A percentile compares a stretch with the other conserved stretches of the same genome.
Conservation (phyloP, 2,888 invertebrate species). For the Heliconius aoede region DNA sequence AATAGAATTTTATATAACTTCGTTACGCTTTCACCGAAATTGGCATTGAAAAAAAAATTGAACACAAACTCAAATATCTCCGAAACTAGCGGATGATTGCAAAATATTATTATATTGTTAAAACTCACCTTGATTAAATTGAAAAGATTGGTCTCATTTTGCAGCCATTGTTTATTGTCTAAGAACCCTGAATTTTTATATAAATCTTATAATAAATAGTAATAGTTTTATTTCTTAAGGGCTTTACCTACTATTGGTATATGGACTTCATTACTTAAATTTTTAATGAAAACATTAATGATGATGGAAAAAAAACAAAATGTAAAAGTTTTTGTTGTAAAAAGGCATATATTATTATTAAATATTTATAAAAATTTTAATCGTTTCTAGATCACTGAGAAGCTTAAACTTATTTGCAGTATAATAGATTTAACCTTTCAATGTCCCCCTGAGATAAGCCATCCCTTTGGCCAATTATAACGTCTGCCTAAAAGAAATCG, state of each 20-base stretch:
- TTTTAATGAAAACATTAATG: not conserved
- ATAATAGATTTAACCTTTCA: conserved; percentile 22
- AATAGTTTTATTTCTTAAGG: not conserved
- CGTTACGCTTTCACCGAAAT: conserved; percentile 48
- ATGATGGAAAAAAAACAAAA: not conserved
- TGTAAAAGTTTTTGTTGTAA: not conserved
- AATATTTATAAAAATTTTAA: not conserved
- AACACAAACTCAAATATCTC: conserved; percentile 39
- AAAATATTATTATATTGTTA: conserved; percentile 32
- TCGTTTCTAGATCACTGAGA: not conserved
- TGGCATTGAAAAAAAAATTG: conserved; percentile 43
- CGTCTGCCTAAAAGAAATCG: not conserved
- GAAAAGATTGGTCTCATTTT: conserved; percentile 2
- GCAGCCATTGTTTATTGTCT: not conserved
- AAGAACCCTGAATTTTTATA: not conserved
- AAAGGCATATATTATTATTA: too few species aligned
- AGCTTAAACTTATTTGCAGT: conserved; percentile 6
- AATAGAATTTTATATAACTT: conserved; percentile 35
- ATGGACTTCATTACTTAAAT: not conserved
- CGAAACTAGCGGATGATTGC: conserved; percentile 41
- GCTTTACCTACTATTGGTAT: not conserved
- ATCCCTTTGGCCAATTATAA: conserved; percentile 6
- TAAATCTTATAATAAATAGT: too few species aligned
- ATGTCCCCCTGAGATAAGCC: conserved; percentile 17
- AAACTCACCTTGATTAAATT: conserved; percentile 1